phyloP scores from a whole-genome alignment of 2,888 invertebrate species.

The Polyommatus iphigenia region DNA sequence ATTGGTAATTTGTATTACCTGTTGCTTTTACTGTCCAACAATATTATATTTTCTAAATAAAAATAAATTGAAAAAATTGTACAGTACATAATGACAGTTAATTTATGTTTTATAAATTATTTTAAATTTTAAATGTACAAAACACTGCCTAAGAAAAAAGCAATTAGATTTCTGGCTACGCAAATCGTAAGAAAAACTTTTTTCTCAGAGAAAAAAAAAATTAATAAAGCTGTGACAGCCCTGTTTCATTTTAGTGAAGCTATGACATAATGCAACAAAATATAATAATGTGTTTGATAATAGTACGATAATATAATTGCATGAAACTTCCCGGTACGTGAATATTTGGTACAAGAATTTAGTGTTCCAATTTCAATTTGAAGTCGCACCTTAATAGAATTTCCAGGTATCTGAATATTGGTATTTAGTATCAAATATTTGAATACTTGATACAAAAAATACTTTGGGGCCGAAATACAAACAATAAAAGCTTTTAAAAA shows the following conservation, averaged over 20 bases:
- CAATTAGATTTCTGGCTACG: background rate
- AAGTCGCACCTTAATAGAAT: background rate
- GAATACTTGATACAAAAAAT: background rate
- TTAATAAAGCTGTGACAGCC: background rate
- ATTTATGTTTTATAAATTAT: background rate
- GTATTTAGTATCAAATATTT: background rate
- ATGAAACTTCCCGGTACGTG: background rate
- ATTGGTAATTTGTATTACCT: background rate
- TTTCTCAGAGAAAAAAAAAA: background rate
- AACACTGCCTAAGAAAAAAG: background rate
- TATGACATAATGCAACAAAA: slow-evolving; percentile 6
- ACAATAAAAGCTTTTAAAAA: background rate
- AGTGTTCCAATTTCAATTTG: background rate
- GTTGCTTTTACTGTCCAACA: background rate
- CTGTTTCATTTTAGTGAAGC: background rate
- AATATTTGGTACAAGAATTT: slow-evolving; percentile 2
- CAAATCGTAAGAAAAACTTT: background rate
- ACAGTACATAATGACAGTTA: background rate
- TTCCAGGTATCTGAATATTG: background rate
- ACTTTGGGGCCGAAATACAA: too few relatives aligned
- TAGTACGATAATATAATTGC: background rate
- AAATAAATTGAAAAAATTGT: too few relatives aligned
- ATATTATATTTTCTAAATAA: background rate
- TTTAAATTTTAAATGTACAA: background rate
- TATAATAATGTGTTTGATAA: slow-evolving; percentile 7